A percentile compares a stretch with the other conserved stretches of the same genome.
Evolutionary conservation across 1,140 invertebrate species (phyloP).

Genomic region (Melanaphis sacchari): DNA sequence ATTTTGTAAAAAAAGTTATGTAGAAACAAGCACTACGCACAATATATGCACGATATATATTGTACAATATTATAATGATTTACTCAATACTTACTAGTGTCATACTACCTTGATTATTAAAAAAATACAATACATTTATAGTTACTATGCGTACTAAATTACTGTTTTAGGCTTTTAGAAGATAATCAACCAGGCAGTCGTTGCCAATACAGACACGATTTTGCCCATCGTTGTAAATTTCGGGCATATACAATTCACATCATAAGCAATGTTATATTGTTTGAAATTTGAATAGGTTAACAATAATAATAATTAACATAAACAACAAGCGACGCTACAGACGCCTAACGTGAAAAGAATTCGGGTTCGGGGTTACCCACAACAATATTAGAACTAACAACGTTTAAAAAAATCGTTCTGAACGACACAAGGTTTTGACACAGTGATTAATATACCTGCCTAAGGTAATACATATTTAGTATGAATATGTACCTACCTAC

Average conservation of each 20-base stretch:
- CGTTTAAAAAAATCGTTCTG: background rate
- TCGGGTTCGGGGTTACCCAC: background rate
- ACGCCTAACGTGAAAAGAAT: background rate
- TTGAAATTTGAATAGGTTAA: conserved; percentile 2
- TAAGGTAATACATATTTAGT: background rate
- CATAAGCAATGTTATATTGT: background rate
- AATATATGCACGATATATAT: background rate
- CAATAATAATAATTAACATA: background rate
- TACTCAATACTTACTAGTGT: no score
- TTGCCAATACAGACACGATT: background rate
- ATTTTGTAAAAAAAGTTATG: no score
- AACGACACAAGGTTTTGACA: background rate
- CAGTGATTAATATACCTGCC: background rate
- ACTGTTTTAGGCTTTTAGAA: background rate
- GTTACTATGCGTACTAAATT: background rate
- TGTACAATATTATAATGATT: background rate
- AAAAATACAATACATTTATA: background rate
- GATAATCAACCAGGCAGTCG: background rate
- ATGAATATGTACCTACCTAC: background rate
- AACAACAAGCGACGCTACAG: background rate
- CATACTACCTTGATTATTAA: background rate
- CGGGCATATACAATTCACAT: background rate
- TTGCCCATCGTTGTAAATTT: background rate
- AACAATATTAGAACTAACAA: background rate
- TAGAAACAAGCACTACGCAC: no score